These are phyloP conservation scores for Leptinotarsa undecemlineata DNA, from an alignment of 1,140 invertebrate genomes.

Conservation along the genomic window DNA sequence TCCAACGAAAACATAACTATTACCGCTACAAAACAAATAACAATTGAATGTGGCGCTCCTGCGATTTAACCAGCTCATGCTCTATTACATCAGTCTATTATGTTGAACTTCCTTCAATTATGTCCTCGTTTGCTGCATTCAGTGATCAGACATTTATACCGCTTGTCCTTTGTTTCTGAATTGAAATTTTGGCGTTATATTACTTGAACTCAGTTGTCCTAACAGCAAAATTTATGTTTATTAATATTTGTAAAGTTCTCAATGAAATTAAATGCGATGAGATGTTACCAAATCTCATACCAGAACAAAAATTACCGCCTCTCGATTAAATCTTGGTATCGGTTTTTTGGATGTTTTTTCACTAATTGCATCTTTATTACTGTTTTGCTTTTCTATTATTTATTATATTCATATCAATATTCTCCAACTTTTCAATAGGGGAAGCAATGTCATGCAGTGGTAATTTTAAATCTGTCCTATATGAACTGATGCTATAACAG, in stretches of 20 bases:
- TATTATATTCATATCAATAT: too few species aligned
- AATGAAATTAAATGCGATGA: too few species aligned
- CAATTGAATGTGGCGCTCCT: not conserved
- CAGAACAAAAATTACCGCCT: too few species aligned
- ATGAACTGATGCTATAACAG: not conserved
- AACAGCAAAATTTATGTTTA: too few species aligned
- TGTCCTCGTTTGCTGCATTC: not conserved
- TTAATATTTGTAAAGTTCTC: too few species aligned
- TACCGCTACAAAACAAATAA: conserved; percentile 3
- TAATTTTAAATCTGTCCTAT: not conserved
- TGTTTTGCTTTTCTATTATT: too few species aligned
- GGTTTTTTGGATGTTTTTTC: too few species aligned
- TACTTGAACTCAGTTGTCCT: not conserved
- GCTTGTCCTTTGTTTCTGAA: not conserved
- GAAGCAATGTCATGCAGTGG: not conserved
- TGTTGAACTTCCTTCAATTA: conserved; percentile 4
- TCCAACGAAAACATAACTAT: not conserved
- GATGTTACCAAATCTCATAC: too few species aligned
- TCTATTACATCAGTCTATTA: conserved; percentile 2
- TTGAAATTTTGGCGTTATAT: not conserved
- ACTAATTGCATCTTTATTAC: too few species aligned
- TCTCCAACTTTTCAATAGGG: too few species aligned
- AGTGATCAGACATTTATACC: not conserved
- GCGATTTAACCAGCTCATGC: not conserved
- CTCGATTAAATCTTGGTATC: too few species aligned